phyloP scores from a whole-genome alignment of 2,113 vertebrate species.

The Ammodytes dubius region DNA sequence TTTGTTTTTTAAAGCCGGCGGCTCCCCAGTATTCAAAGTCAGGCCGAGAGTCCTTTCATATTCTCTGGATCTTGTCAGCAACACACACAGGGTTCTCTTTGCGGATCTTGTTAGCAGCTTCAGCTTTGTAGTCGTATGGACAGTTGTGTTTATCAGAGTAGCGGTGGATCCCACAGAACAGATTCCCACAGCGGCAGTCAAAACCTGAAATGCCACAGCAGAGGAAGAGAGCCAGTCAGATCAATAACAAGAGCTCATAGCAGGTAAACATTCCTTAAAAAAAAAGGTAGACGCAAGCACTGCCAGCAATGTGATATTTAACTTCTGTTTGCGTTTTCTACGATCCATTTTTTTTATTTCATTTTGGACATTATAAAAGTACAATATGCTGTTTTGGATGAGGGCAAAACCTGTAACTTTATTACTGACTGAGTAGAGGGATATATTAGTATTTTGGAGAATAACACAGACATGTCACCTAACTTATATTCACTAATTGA shows the following conservation, averaged over 20 bases:
- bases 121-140: constrained; percentile 91
- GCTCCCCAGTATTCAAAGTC: constrained; percentile 59
- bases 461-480: background rate
- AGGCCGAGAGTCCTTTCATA: constrained; percentile 79
- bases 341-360: background rate
- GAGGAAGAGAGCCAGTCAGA: background rate
- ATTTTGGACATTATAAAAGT: background rate
- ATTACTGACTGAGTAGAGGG: background rate
- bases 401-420: background rate
- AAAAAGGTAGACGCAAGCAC: background rate
- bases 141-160: constrained; percentile 92
- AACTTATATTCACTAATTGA: too few species aligned
- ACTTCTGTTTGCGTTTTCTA: background rate
- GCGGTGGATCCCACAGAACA: constrained; percentile 92
- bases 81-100: constrained; percentile 92
- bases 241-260: background rate
- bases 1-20: constrained; percentile 12
- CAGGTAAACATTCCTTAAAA: background rate
- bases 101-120: constrained; percentile 90
- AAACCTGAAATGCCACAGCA: constrained; percentile 82
- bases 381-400: background rate
- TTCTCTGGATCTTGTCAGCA: constrained; percentile 93
- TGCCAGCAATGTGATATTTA: background rate
- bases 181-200: constrained; percentile 91
- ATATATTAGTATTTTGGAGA: background rate